These are phyloP conservation scores for Brachymystax lenok DNA, from an alignment of 2,797 vertebrate species.

Conservation along the genomic window DNA sequence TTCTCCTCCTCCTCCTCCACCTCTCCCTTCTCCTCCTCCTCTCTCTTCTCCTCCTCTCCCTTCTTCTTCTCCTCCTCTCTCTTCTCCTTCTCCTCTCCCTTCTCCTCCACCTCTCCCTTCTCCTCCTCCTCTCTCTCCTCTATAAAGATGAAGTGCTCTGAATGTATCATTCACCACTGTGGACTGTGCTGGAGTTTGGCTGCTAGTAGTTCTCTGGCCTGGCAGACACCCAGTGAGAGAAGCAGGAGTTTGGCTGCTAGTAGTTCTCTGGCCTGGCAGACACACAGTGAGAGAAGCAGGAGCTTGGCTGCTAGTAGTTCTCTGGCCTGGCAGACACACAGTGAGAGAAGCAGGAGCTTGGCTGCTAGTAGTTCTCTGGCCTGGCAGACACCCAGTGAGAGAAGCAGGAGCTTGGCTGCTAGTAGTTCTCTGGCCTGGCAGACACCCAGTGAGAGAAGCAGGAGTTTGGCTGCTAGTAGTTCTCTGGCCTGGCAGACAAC, in stretches of 20 bases:
- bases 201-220: background rate
- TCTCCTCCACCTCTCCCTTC: slow-evolving; percentile 4
- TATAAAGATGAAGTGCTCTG: background rate
- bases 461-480: background rate
- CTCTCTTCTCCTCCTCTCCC: background rate
- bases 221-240: background rate
- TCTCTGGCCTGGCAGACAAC: background rate
- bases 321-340: too few relatives aligned
- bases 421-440: too few relatives aligned
- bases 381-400: too few relatives aligned
- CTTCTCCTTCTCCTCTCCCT: background rate
- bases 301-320: too few relatives aligned
- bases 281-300: too few relatives aligned
- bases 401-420: too few relatives aligned
- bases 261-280: too few relatives aligned
- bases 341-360: too few relatives aligned
- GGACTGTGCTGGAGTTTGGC: background rate
- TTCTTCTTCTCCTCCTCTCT: background rate
- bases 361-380: too few relatives aligned
- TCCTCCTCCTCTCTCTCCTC: background rate
- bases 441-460: background rate
- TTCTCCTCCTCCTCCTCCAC: background rate
- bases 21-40: background rate
- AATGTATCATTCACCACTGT: background rate
- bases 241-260: background rate